phyloP scores from a whole-genome alignment of 1,140 invertebrate species.

The Bombus picipes region DNA sequence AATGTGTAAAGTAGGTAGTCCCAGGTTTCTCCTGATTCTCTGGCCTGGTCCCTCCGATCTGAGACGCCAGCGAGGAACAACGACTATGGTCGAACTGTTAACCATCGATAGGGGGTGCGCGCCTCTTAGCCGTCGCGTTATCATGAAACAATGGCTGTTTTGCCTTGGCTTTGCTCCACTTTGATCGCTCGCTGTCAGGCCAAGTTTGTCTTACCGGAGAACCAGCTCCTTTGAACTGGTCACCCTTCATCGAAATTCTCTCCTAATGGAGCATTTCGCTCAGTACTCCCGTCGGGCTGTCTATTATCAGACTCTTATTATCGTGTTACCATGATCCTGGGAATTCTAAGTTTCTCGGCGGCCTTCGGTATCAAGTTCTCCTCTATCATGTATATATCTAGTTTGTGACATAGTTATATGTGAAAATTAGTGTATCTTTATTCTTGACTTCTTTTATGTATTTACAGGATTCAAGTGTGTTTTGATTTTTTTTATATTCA shows the following conservation, averaged over 20 bases:
- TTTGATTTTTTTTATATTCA: too few species aligned
- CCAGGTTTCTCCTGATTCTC: constrained; percentile 48
- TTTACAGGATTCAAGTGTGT: too few species aligned
- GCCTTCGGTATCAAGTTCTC: not conserved
- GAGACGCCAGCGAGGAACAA: not conserved
- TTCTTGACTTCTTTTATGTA: not conserved
- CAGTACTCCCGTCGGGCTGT: not conserved
- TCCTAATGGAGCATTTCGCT: constrained; percentile 58
- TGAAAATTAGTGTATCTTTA: not conserved
- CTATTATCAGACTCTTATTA: constrained; percentile 49
- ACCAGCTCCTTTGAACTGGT: constrained; percentile 53
- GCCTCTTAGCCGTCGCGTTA: constrained; percentile 54
- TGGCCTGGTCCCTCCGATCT: not conserved
- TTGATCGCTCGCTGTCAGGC: constrained; percentile 57
- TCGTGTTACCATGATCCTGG: constrained; percentile 26
- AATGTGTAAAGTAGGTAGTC: constrained; percentile 77
- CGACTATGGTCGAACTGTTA: constrained; percentile 32
- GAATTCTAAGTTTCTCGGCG: constrained; percentile 2
- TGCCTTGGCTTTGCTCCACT: constrained; percentile 58
- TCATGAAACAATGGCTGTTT: constrained; percentile 68
- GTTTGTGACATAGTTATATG: not conserved
- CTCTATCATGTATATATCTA: not conserved
- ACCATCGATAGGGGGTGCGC: constrained; percentile 25
- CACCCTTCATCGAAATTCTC: constrained; percentile 64
- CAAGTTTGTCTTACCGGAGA: constrained; percentile 61